Evolutionary conservation across 2,113 vertebrate genomes (phyloP).

Genomic region (Gobio gobio): DNA sequence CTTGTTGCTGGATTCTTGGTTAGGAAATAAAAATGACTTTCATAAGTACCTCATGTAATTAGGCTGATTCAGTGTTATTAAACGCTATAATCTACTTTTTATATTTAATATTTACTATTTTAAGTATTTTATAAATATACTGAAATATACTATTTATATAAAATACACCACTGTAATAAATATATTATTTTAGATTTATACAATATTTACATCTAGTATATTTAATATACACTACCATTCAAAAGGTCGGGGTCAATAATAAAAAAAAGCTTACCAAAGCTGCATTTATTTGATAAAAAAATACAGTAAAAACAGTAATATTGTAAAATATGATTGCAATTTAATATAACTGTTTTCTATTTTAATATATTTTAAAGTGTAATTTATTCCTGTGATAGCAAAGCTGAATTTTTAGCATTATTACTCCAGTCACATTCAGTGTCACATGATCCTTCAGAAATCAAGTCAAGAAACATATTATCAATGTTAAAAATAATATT

Average conservation of each 20-base stretch:
- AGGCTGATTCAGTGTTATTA: neutral
- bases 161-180: neutral
- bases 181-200: neutral
- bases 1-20: neutral
- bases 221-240: too few relatives aligned
- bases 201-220: too few relatives aligned
- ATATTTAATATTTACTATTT: constrained; percentile 1
- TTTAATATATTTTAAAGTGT: too few relatives aligned
- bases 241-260: neutral
- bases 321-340: too few relatives aligned
- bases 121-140: neutral
- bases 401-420: too few relatives aligned
- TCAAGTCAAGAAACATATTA: neutral
- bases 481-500: neutral
- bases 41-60: neutral
- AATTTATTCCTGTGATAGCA: too few relatives aligned
- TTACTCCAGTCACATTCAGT: too few relatives aligned
- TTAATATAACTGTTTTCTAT: too few relatives aligned
- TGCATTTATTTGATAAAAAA: too few relatives aligned
- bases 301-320: too few relatives aligned
- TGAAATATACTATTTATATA: neutral
- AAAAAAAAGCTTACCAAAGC: too few relatives aligned
- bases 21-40: neutral
- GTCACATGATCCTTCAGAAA: neutral
- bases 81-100: neutral